Percentiles rank a stretch among this genome's conserved stretches.
phyloP scores from a whole-genome alignment of 2,888 invertebrate genomes.

The Lithophane ornitopus region DNA sequence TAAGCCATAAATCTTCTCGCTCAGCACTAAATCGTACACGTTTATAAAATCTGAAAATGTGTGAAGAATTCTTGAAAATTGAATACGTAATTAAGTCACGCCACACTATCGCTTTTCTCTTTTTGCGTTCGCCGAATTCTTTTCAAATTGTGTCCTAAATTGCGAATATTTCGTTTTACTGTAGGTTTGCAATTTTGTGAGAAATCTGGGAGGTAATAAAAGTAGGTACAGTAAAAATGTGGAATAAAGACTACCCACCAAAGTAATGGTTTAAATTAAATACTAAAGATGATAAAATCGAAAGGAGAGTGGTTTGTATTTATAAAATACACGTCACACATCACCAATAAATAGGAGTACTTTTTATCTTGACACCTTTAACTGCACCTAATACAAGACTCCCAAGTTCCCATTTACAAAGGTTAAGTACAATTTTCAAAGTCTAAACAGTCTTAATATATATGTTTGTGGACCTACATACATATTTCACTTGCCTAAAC shows the following conservation, averaged over 20 bases:
- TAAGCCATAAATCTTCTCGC: slow-evolving; percentile 35
- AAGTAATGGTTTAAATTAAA: neutral
- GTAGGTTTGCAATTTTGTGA: slow-evolving; percentile 10
- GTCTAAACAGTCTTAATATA: slow-evolving; percentile 23
- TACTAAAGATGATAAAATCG: neutral
- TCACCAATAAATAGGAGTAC: neutral
- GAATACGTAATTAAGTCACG: slow-evolving; percentile 42
- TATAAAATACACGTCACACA: neutral
- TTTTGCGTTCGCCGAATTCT: slow-evolving; percentile 21
- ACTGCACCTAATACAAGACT: neutral
- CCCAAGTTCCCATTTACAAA: slow-evolving; percentile 8
- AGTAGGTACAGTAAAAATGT: neutral
- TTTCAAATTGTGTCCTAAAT: slow-evolving; percentile 28
- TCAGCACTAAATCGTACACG: slow-evolving; percentile 30
- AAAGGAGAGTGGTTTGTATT: neutral
- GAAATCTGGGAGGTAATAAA: neutral
- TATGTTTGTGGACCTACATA: slow-evolving; percentile 60
- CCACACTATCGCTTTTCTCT: slow-evolving; percentile 33
- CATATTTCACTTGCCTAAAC: slow-evolving; percentile 52
- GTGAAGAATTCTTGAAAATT: slow-evolving; percentile 45
- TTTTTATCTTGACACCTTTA: neutral
- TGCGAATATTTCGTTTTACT: slow-evolving; percentile 9
- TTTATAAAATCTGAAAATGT: slow-evolving; percentile 44
- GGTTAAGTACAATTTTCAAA: slow-evolving; percentile 22
- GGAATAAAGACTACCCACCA: neutral